Base-by-base conservation (phyloP, 2,888 invertebrate species). In the Ceramica pisi region DNA sequence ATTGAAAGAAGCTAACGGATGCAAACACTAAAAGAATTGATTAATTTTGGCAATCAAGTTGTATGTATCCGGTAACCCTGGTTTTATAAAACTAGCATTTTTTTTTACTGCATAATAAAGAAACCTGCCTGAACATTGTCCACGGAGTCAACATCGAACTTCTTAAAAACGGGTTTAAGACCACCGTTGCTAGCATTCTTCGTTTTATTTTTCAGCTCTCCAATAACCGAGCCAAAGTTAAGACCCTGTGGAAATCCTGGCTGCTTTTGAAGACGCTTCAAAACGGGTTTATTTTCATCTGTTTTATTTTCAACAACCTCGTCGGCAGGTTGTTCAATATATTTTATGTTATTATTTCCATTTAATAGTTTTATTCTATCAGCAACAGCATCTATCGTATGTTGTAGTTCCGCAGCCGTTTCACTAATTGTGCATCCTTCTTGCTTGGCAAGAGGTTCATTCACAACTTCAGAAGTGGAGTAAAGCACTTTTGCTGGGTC, bases 191-290 rank as follows among this genome's bases (percentile, higher is more conserved):
- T 88, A 10, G 89, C 88, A 75, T 94, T 94, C 73, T 90, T 92
- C 1, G 96, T 95, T 89, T 94, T 95, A 74, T 89, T 92, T 83
- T 94, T 95, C 75, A 96, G 85, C 81, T 96, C 96, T 51, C 96
- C 96, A 67, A 96, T 95, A 26, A 96, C 93, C 41, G 95, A 95
- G 65, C 95, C 95, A 71, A 95, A 96, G 82, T 94, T 94, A 14
- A 95, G 86, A 41, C 93, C 93, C 10, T 87, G 81, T 23, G 94
- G 94, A 71, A 94, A 85, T 2, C 92, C 94, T 14, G 94, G 86
- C 71, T 93, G 95, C 76, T 92, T 94, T 72, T 94, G 92, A 61
- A 94, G 85, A 38, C 93, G 92, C 81, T 91, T 92, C 8, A 95
- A 72, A 50, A 92, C 82, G 8, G 92, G 91, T 65, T 91, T 92